Percentiles rank a stretch among this genome's conserved stretches.
phyloP scores from a whole-genome alignment of 2,888 invertebrate species.

The Phyllotreta striolata region DNA sequence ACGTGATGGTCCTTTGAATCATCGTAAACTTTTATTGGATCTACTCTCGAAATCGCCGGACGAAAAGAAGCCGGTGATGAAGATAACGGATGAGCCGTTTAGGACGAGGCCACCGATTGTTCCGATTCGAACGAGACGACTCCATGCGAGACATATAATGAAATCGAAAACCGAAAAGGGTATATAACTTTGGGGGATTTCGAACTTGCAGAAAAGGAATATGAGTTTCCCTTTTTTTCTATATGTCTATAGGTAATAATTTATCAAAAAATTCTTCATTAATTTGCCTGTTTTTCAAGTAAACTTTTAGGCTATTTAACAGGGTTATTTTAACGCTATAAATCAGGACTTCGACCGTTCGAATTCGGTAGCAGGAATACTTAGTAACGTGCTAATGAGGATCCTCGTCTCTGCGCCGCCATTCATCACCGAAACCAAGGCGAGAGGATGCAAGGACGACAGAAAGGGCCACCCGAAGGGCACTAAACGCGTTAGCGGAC shows the following conservation, averaged over 20 bases:
- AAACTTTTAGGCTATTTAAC: too few species aligned
- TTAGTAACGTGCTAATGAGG: conserved; percentile 58
- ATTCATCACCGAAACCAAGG: conserved; percentile 55
- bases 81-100: conserved; percentile 27
- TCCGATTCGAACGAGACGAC: neutral
- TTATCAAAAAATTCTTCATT: too few species aligned
- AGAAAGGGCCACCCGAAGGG: conserved; percentile 55
- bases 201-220: conserved; percentile 9
- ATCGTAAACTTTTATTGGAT: conserved; percentile 38
- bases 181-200: conserved; percentile 1
- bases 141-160: conserved; percentile 14
- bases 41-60: conserved; percentile 28
- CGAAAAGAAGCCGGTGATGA: conserved; percentile 23
- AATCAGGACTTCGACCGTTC: too few species aligned
- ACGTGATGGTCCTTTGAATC: conserved; percentile 47
- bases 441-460: conserved; percentile 46
- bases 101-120: conserved; percentile 17
- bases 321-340: too few species aligned
- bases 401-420: conserved; percentile 52
- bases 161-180: conserved; percentile 16
- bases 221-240: conserved; percentile 1
- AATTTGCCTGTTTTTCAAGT: too few species aligned
- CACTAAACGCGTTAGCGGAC: conserved; percentile 59
- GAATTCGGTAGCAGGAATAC: conserved; percentile 13
- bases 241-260: too few species aligned